Evolutionary conservation across 2,888 invertebrate species (phyloP).

Genomic region (Zele albiditarsus): DNA sequence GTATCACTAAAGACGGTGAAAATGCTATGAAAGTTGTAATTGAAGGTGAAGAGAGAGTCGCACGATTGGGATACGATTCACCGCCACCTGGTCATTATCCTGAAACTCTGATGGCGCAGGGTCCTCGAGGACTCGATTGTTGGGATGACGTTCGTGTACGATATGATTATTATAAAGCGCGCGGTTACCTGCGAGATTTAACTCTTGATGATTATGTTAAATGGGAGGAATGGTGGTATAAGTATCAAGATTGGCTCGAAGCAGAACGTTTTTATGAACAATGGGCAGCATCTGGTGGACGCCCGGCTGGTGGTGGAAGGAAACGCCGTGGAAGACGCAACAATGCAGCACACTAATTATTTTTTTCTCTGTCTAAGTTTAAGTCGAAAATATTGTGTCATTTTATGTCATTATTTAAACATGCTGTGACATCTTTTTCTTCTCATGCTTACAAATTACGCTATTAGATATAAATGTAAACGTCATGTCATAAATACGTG

Average conservation of each 20-base stretch:
- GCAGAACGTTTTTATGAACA: constrained; percentile 85
- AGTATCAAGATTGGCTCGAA: constrained; percentile 92
- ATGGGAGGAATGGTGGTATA: constrained; percentile 97
- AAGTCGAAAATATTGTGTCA: not conserved
- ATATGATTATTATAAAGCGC: constrained; percentile 91
- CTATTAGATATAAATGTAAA: not conserved
- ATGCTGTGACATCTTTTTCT: not conserved
- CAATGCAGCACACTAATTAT: constrained; percentile 61
- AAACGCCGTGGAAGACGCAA: constrained; percentile 67
- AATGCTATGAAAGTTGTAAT: constrained; percentile 83
- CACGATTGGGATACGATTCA: constrained; percentile 75
- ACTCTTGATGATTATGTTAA: constrained; percentile 89
- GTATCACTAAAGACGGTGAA: constrained; percentile 86
- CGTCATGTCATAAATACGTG: not conserved
- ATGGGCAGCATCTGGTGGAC: constrained; percentile 75
- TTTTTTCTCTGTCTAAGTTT: not conserved
- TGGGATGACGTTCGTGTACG: constrained; percentile 93
- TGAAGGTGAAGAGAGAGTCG: constrained; percentile 76
- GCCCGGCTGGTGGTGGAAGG: constrained; percentile 72
- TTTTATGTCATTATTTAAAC: constrained; percentile 16
- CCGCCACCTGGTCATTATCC: constrained; percentile 85
- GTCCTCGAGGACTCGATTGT: constrained; percentile 83
- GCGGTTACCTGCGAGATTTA: constrained; percentile 87
- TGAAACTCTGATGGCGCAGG: constrained; percentile 83
- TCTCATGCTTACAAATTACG: not conserved